A percentile compares a stretch with the other conserved stretches of the same genome.
phyloP scores from a whole-genome alignment of 2,113 vertebrate species.

The Tichodroma muraria region DNA sequence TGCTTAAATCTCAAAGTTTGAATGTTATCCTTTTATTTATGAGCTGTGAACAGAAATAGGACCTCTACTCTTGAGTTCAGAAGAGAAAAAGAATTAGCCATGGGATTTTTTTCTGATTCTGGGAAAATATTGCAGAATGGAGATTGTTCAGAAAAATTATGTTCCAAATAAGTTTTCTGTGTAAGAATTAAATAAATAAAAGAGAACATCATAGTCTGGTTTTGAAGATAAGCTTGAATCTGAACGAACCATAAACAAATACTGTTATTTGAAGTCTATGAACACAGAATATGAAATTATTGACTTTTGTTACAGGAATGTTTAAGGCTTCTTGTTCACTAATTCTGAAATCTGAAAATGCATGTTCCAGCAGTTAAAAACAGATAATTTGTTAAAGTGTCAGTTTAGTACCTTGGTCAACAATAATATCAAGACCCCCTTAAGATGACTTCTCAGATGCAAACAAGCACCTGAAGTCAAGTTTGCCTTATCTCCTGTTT shows the following conservation, averaged over 20 bases:
- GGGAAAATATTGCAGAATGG: neutral
- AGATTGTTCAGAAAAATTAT: neutral
- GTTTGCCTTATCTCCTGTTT: neutral
- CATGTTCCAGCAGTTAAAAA: neutral
- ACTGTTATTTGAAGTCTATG: neutral
- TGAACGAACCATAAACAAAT: neutral
- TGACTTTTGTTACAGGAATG: neutral
- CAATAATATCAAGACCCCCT: neutral
- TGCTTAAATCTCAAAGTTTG: neutral
- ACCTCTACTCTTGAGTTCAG: neutral
- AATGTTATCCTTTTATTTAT: neutral
- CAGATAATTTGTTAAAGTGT: neutral
- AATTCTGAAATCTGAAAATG: neutral
- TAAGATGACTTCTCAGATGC: neutral
- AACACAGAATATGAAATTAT: neutral
- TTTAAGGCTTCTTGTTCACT: neutral
- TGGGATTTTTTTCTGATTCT: neutral
- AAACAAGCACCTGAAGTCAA: neutral
- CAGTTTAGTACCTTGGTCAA: neutral
- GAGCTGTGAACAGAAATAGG: neutral
- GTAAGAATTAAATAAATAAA: neutral
- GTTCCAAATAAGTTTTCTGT: neutral
- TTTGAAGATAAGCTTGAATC: constrained; percentile 1
- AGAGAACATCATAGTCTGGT: neutral
- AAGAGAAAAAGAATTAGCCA: neutral